phyloP scores from a whole-genome alignment of 2,888 invertebrate species.

The Caprella mutica region DNA sequence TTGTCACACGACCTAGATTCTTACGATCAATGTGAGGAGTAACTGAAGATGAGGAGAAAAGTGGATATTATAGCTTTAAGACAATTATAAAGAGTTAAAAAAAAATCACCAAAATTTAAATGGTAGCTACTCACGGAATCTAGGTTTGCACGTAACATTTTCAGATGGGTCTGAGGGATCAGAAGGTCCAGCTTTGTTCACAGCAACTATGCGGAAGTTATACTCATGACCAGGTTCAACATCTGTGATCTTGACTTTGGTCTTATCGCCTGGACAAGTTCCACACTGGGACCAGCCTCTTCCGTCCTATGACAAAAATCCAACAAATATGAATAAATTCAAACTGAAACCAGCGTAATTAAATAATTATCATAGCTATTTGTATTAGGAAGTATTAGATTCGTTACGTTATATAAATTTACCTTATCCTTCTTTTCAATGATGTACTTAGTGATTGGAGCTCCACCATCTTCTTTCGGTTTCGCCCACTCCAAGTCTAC shows the following conservation, averaged over 20 bases:
- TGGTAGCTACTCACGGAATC: conserved; percentile 69
- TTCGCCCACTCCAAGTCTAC: conserved; percentile 88
- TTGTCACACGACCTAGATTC: conserved; percentile 70
- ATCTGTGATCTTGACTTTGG: conserved; percentile 61
- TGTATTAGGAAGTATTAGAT: not conserved
- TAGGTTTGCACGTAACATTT: conserved; percentile 70
- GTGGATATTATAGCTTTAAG: too few species aligned
- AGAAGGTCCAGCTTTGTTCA: conserved; percentile 81
- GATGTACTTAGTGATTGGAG: conserved; percentile 88
- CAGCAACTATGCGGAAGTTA: conserved; percentile 78
- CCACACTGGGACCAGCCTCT: conserved; percentile 32
- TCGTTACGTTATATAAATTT: not conserved
- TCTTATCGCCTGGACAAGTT: conserved; percentile 42
- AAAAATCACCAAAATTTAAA: too few species aligned
- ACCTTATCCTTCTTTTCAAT: conserved; percentile 85
- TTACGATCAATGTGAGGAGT: conserved; percentile 96
- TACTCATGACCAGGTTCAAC: conserved; percentile 76
- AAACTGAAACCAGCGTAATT: not conserved
- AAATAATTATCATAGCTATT: not conserved
- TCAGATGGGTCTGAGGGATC: conserved; percentile 78
- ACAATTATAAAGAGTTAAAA: too few species aligned
- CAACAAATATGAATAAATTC: not conserved
- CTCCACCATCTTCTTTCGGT: conserved; percentile 85
- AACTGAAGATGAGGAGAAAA: too few species aligned
- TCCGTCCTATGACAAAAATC: conserved; percentile 11